Base-by-base conservation (phyloP, 92 coral and sea anemone genomes). In the Metridium senile region DNA sequence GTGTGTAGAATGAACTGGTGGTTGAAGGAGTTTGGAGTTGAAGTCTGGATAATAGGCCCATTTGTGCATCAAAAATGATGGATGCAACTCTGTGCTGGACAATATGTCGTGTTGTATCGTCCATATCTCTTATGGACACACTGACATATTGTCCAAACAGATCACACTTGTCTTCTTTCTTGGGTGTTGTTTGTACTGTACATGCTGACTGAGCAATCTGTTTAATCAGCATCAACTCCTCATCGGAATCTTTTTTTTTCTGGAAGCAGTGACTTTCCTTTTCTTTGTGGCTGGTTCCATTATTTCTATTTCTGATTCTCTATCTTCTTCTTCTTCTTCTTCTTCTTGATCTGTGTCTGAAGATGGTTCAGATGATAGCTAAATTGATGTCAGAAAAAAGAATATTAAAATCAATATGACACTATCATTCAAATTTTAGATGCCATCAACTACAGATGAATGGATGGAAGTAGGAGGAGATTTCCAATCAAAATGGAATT, bases 401-500 rank as follows among this genome's bases (percentile, higher is more conserved):
- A 45, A 45, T 45, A 45, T 45, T 7, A 54, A 54, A 54, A 54
- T 54, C 17, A 39, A 39, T 54, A 54, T 54, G 4, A 54, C 3
- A 2, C 17, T 19, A 17, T 29, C 17, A 9, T 17, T 43, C 9
- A 66, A 2, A 18, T 68, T 35, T 68, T 26, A 82, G 87, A 76
- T 58, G 45, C 86, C 86, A 82, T 30, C 56, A 18, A 74, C 81
- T 33, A 33, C 54, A 67, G 86, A 74, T 23, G 81, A 74, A 28
- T 81, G 80, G 86, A 21, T 61, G 51, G 39, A 19, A 43, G 68
- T 83, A 67, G 76, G 74, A 17, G 73, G 30, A 0, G 72, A 71
- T 26, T 84, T 77, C 70, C 54, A 62, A 16, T 62, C 4, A 30
- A 73, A 66, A 58, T 84, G 89, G 81, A 79, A 79, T 46, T 85